Base-by-base conservation (phyloP, 2,888 invertebrate genomes). In the Caenorhabditis parvicauda region DNA sequence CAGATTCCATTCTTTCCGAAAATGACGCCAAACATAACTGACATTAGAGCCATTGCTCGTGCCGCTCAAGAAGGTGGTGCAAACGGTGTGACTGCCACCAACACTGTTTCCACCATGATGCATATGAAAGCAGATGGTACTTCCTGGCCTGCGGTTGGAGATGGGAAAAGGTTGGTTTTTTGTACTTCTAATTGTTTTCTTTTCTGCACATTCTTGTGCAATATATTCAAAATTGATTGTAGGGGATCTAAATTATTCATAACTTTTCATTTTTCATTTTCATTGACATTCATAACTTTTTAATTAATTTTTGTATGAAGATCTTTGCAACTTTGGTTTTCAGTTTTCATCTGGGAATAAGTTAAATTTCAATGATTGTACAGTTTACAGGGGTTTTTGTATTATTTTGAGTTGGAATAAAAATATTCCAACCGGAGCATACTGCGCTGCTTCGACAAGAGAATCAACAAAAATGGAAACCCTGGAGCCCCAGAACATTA, bases 1-100 rank as follows among this genome's bases (percentile, higher is more conserved):
- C 89, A 89, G 80, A 91, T 98, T 65, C 96, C 98, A 2, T 90
- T 98, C 84, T 98, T 98, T 83, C 88, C 95, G 14, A 98, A 98
- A 83, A 84, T 98, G 54, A 98, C 98, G 0, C 96, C 96, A 0
- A 98, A 98, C 82, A 93, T 96, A 25, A 96, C 96, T 0, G 90
- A 93, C 67, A 91, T 98, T 48, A 88, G 90, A 0, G 84, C 85
- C 35, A 92, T 98, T 67, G 96, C 96, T 0, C 84, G 81, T 72
- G 96, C 96, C 2, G 96, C 96, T 19, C 62, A 67, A 21, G 73
- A 89, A 27, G 92, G 94, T 52, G 88, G 89, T 2, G 96, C 96
- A 0, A 88, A 88, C 82, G 96, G 96, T 1, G 95, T 96, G 0
- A 91, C 96, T 0, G 94, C 95, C 0, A 96, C 96, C 54, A 98